phyloP scores from a whole-genome alignment of 2,797 vertebrate genomes.

The Columba guinea region DNA sequence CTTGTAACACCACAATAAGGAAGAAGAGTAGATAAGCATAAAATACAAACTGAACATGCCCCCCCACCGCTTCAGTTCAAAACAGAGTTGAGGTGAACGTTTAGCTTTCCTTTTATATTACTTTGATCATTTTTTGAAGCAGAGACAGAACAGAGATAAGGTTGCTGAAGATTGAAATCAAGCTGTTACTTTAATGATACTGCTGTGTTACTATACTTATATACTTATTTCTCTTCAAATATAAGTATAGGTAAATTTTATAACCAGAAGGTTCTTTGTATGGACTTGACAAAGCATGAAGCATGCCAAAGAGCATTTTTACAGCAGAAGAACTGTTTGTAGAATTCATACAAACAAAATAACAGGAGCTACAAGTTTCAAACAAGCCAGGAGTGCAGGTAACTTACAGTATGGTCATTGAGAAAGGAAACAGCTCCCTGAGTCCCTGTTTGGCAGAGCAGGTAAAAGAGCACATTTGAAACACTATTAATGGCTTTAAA shows the following conservation, averaged over 20 bases:
- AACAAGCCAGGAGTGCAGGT: not conserved
- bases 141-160: slow-evolving; percentile 34
- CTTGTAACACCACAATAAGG: slow-evolving; percentile 1
- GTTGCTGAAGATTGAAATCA: slow-evolving; percentile 28
- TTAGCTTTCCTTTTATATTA: slow-evolving; percentile 6
- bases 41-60: not conserved
- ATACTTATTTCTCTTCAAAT: not conserved
- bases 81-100: not conserved
- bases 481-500: not conserved
- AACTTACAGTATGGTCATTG: not conserved
- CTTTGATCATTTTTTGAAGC: slow-evolving; percentile 51
- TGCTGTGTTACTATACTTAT: not conserved
- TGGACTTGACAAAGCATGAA: not conserved
- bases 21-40: slow-evolving; percentile 28
- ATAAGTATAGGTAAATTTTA: not conserved
- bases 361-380: not conserved
- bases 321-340: not conserved
- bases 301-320: not conserved
- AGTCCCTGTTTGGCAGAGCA: not conserved
- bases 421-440: not conserved
- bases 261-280: not conserved
- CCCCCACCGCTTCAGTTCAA: not conserved
- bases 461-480: not conserved
- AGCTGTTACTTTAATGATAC: not conserved
- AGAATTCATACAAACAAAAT: not conserved